Evolutionary conservation across 2,113 vertebrate species (phyloP).

Genomic region (Formicarius rufipectus): DNA sequence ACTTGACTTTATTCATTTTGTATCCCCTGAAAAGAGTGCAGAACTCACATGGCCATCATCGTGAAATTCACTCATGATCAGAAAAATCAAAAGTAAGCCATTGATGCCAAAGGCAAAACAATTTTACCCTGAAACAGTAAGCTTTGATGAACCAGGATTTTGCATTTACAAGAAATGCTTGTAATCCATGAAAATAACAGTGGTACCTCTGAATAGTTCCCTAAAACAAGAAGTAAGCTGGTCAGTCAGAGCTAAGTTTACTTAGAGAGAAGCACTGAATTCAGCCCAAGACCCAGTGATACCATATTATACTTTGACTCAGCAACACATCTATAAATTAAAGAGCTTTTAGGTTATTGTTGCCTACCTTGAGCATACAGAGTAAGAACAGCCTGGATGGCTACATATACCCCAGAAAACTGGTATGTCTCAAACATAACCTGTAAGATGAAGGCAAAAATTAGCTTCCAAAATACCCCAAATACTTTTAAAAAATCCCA

Average conservation of each 20-base stretch:
- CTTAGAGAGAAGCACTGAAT: background rate
- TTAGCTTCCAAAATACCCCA: background rate
- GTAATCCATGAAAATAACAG: background rate
- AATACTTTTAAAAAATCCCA: background rate
- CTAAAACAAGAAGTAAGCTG: background rate
- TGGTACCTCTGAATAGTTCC: background rate
- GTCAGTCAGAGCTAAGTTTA: background rate
- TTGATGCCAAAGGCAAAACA: background rate
- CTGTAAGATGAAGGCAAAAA: constrained; percentile 72
- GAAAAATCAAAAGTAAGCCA: background rate
- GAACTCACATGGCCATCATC: background rate
- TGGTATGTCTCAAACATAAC: constrained; percentile 99
- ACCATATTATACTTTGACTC: background rate
- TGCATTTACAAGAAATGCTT: background rate
- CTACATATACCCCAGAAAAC: constrained; percentile 95
- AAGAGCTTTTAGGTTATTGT: background rate
- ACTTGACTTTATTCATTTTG: background rate
- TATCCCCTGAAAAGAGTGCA: background rate
- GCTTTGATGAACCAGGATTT: background rate
- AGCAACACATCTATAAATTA: background rate
- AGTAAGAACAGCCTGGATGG: constrained; percentile 97
- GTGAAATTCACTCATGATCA: background rate
- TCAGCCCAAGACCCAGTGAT: background rate
- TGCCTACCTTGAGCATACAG: constrained; percentile 95
- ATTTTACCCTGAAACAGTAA: background rate